phyloP scores from a whole-genome alignment of 2,888 invertebrate genomes.

The Orthosia gothica region DNA sequence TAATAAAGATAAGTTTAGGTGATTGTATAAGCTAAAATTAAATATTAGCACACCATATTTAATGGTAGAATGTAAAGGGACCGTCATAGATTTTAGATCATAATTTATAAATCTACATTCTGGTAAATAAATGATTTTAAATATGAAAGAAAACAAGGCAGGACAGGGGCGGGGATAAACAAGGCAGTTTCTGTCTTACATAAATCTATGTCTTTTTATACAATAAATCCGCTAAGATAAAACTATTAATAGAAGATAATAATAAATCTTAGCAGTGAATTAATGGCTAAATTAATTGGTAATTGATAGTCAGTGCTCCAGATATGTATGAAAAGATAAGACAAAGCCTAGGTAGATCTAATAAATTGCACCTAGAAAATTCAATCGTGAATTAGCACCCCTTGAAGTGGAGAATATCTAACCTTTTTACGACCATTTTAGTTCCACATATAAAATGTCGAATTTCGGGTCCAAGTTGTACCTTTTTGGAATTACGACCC shows the following conservation, averaged over 20 bases:
- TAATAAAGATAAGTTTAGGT: too few relatives aligned
- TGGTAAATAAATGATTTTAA: too few relatives aligned
- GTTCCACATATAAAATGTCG: not conserved
- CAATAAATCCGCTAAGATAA: not conserved
- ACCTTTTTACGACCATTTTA: constrained; percentile 10
- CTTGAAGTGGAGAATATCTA: not conserved
- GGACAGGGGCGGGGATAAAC: too few relatives aligned
- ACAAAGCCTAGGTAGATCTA: not conserved
- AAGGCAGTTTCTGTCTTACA: too few relatives aligned
- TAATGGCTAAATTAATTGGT: not conserved
- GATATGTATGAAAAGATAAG: constrained; percentile 12
- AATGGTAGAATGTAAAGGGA: too few relatives aligned
- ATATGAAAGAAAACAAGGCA: too few relatives aligned
- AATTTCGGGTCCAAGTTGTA: not conserved
- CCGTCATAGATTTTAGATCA: too few relatives aligned
- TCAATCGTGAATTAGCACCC: not conserved
- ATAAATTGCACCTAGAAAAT: not conserved
- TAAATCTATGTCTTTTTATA: too few relatives aligned
- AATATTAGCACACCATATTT: too few relatives aligned
- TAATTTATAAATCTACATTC: too few relatives aligned
- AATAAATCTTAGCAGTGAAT: constrained; percentile 13
- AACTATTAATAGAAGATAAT: not conserved
- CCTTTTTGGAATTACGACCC: constrained; percentile 3
- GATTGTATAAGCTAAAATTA: too few relatives aligned
- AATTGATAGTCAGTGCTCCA: not conserved